Conservation (phyloP, 1,140 invertebrate species). For the Conus ventricosus region DNA sequence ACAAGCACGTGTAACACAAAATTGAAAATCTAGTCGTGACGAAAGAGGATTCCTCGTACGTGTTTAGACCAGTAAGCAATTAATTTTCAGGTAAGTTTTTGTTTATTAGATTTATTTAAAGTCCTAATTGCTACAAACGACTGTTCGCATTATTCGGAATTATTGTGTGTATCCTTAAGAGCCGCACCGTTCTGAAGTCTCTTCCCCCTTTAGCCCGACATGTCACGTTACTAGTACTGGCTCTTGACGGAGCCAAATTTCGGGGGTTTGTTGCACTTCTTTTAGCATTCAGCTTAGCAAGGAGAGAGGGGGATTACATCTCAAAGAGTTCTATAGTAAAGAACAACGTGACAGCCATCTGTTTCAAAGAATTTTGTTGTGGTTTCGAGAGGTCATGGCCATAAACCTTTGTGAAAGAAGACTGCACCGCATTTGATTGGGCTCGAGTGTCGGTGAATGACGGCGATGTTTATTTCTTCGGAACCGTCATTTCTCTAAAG, state of each 20-base stretch:
- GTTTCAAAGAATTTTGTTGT: constrained; percentile 19
- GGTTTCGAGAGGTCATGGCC: constrained; percentile 39
- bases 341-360: constrained; percentile 20
- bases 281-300: constrained; percentile 13
- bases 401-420: constrained; percentile 29
- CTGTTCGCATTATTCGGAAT: neutral
- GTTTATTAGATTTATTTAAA: neutral
- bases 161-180: neutral
- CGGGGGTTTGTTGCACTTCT: constrained; percentile 55
- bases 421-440: neutral
- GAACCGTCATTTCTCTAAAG: constrained; percentile 35
- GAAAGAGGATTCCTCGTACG: neutral
- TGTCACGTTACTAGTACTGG: constrained; percentile 47
- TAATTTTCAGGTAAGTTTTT: neutral
- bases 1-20: neutral
- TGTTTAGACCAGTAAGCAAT: neutral
- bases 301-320: constrained; percentile 29
- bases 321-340: constrained; percentile 9
- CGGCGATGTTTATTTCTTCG: constrained; percentile 29
- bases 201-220: constrained; percentile 51
- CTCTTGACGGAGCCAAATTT: constrained; percentile 57
- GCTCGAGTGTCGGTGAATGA: constrained; percentile 1
- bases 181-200: constrained; percentile 39
- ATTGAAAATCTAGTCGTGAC: neutral
- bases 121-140: neutral